phyloP scores from a whole-genome alignment of 2,797 vertebrate species.

The Cynodonichthys magdalenae region DNA sequence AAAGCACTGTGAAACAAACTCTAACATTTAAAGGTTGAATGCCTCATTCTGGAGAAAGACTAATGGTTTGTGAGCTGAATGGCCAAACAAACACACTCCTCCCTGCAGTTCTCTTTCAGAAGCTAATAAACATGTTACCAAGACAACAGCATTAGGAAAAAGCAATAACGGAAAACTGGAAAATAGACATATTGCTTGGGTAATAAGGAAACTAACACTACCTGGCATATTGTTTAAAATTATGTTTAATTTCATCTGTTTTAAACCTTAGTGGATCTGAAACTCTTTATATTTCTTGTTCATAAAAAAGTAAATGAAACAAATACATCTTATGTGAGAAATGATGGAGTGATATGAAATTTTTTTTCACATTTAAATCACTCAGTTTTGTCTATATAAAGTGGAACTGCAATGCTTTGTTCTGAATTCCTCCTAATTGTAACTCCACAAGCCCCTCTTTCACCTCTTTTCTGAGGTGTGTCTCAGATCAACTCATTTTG shows the following conservation, averaged over 20 bases:
- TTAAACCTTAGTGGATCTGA: not conserved
- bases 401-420: too few relatives aligned
- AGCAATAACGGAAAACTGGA: too few relatives aligned
- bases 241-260: not conserved
- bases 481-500: too few relatives aligned
- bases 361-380: too few relatives aligned
- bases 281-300: not conserved
- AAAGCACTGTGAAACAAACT: slow-evolving; percentile 1
- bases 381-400: too few relatives aligned
- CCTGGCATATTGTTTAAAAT: not conserved
- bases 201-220: not conserved
- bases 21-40: not conserved
- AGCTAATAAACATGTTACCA: not conserved
- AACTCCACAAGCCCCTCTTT: too few relatives aligned
- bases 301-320: too few relatives aligned
- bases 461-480: too few relatives aligned
- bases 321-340: too few relatives aligned
- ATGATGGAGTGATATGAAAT: too few relatives aligned
- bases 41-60: not conserved
- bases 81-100: not conserved
- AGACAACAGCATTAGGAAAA: not conserved
- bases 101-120: not conserved
- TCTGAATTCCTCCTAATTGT: too few relatives aligned
- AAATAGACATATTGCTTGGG: not conserved
- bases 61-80: not conserved